A percentile compares a stretch with the other conserved stretches of the same genome.
Conservation (phyloP, 2,888 invertebrate species). For the Clitarchus hookeri region DNA sequence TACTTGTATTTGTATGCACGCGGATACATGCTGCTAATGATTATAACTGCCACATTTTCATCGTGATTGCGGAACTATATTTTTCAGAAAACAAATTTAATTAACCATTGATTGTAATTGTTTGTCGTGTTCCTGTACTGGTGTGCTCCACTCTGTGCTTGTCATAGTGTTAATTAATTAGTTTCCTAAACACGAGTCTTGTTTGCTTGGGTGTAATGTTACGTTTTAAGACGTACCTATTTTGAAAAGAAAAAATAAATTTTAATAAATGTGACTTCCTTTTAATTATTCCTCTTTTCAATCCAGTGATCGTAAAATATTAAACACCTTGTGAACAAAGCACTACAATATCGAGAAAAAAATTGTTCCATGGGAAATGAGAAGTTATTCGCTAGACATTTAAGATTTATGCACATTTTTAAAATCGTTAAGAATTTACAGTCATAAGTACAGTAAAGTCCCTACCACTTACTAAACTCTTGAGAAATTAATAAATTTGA, state of each 20-base stretch:
- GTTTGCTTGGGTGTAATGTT: neutral
- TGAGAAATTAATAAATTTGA: too few species aligned
- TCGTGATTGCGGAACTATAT: neutral
- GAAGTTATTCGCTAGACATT: too few species aligned
- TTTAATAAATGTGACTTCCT: neutral
- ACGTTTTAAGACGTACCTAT: neutral
- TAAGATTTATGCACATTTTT: too few species aligned
- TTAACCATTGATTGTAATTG: neutral
- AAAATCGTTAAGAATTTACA: too few species aligned
- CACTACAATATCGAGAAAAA: too few species aligned
- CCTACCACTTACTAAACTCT: too few species aligned
- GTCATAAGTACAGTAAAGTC: too few species aligned
- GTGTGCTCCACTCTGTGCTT: neutral
- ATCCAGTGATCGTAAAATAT: too few species aligned
- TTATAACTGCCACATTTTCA: neutral
- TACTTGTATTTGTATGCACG: neutral
- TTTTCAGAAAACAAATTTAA: neutral
- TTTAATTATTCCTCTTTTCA: too few species aligned
- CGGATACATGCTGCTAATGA: neutral
- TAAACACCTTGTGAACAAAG: too few species aligned
- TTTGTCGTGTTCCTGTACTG: neutral
- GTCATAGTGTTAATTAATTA: neutral
- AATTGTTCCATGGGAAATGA: too few species aligned
- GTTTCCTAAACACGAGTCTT: neutral
- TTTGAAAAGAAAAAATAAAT: neutral